Base-by-base conservation (phyloP, 2,113 vertebrate species). In the Saiga tatarica region DNA sequence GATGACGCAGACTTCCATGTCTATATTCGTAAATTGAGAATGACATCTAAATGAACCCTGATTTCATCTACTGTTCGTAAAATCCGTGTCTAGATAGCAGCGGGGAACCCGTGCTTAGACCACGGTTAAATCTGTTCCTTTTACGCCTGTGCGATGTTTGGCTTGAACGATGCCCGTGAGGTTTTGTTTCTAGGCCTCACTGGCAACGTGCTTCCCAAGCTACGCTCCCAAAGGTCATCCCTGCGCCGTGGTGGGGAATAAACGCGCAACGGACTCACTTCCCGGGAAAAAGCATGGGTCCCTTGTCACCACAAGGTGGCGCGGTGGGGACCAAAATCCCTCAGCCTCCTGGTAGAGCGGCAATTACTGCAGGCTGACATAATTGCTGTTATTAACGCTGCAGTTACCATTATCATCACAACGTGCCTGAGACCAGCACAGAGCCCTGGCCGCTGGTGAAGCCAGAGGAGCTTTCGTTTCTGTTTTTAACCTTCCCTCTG, bases 221-320 rank as follows among this genome's bases (percentile, higher is more conserved):
- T 95, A 55, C 45, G 62, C 45, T 94, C 88, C 82, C 47, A 91
- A 90, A 92, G 42, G 82, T 45, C 36, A 82, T 57, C 16, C 53
- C 62, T 7, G 25, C 50, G 33, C 36, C 6, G 6, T 36, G 10
- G 45, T 21, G 62, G 30, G 33, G 42, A 81, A 42, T 10, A 33
- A 78, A 96, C 90, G 39, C 12, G n/a, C 26, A 26, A 60, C 7
- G 2, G 15, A 53, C 91, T 60, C 26, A 36, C 47, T 87, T 60
- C 10, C 2, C 84, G 89, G 94, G 42, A 90, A 93, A 78, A 84
- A 78, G 87, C 71, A 15, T 39, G 64, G 86, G 95, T 89, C 89
- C 76, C 5, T 15, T 30, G 90, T 71, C 21, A 93, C 98, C 99
- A 98, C 98, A 96, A 98, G 99, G 98, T 98, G 99, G 99, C 98